These are phyloP conservation scores for Bufo gargarizans DNA, from an alignment of 2,113 vertebrate genomes.

Conservation along the genomic window DNA sequence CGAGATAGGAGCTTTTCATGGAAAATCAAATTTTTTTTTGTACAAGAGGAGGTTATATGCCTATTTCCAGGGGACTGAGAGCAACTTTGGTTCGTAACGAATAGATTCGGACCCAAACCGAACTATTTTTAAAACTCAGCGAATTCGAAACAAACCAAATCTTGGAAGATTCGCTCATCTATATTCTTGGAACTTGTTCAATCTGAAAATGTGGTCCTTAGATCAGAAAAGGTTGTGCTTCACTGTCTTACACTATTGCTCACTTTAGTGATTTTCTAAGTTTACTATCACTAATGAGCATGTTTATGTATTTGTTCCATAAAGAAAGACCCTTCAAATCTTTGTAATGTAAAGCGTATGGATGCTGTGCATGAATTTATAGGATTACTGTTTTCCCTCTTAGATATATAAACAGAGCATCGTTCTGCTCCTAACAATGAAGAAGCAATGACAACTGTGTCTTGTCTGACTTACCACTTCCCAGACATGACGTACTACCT, in stretches of 20 bases:
- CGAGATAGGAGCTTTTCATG: too few relatives aligned
- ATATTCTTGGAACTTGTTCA: too few relatives aligned
- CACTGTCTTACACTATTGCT: background rate
- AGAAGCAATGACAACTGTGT: background rate
- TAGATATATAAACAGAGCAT: background rate
- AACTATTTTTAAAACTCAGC: too few relatives aligned
- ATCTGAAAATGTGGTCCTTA: too few relatives aligned
- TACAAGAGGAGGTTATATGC: too few relatives aligned
- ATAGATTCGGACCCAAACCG: too few relatives aligned
- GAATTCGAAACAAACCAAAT: too few relatives aligned
- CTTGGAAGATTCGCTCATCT: too few relatives aligned
- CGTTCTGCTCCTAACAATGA: background rate
- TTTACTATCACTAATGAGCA: background rate
- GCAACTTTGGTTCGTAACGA: too few relatives aligned
- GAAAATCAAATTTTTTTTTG: too few relatives aligned
- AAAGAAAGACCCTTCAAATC: background rate
- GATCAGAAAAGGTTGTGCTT: too few relatives aligned
- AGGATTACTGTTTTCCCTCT: background rate
- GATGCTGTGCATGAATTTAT: background rate
- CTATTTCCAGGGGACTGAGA: too few relatives aligned
- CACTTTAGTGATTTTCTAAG: background rate
- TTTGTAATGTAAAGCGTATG: background rate
- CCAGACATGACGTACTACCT: constrained; percentile 5
- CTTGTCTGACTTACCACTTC: background rate
- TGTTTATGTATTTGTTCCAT: background rate